Evolutionary conservation across 2,888 invertebrate genomes (phyloP).

Genomic region (Volucella bombylans): DNA sequence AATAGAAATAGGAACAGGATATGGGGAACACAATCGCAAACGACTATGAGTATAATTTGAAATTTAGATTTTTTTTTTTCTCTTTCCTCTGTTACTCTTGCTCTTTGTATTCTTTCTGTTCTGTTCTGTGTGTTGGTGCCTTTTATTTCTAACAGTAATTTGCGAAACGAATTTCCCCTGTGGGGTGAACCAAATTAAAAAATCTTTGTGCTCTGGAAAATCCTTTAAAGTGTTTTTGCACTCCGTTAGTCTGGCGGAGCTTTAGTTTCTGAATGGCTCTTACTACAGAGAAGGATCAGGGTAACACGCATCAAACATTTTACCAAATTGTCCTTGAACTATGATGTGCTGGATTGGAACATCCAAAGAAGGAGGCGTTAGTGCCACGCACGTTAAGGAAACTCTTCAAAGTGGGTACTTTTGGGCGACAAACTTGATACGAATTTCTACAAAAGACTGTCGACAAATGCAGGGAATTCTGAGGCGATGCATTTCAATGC

Average conservation of each 20-base stretch:
- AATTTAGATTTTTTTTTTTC: slow-evolving; percentile 65
- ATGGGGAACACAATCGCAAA: slow-evolving; percentile 65
- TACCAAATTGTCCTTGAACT: slow-evolving; percentile 49
- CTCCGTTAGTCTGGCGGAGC: slow-evolving; percentile 2
- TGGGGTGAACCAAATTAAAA: slow-evolving; percentile 70
- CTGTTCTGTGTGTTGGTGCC: slow-evolving; percentile 18
- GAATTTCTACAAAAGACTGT: too few species aligned
- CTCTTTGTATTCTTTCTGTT: not conserved
- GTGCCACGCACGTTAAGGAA: slow-evolving; percentile 59
- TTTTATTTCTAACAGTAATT: slow-evolving; percentile 65
- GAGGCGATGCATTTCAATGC: too few species aligned
- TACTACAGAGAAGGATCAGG: slow-evolving; percentile 17
- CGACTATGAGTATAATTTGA: slow-evolving; percentile 66
- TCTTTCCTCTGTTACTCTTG: not conserved
- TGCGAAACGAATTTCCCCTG: slow-evolving; percentile 72
- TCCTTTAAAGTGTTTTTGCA: slow-evolving; percentile 31
- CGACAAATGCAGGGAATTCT: too few species aligned
- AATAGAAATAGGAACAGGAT: slow-evolving; percentile 8
- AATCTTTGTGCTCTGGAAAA: slow-evolving; percentile 54
- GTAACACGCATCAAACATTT: slow-evolving; percentile 47
- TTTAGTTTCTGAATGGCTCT: slow-evolving; percentile 34
- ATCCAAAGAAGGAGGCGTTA: slow-evolving; percentile 56
- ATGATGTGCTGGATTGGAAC: slow-evolving; percentile 52
- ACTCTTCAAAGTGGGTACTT: not conserved
- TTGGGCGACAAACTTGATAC: slow-evolving; percentile 28